Evolutionary conservation across 1,140 invertebrate species (phyloP).

Genomic region (Bombus difficillimus): DNA sequence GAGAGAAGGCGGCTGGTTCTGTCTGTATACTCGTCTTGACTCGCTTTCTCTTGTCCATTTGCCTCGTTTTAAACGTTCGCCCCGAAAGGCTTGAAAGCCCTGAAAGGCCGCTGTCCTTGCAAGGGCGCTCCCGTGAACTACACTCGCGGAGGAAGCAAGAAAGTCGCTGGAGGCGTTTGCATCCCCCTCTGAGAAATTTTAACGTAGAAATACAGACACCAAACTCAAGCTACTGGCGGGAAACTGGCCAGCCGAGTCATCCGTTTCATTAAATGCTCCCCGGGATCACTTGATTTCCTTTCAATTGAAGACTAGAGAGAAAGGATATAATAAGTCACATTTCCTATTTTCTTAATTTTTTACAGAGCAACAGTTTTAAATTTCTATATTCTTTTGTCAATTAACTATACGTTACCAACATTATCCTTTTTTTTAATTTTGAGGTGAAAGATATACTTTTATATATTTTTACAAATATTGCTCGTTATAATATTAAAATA

Average conservation of each 20-base stretch:
- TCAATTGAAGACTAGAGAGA: neutral
- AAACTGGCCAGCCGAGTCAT: neutral
- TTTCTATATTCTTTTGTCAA: neutral
- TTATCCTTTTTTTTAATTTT: neutral
- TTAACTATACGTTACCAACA: neutral
- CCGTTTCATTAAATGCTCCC: neutral
- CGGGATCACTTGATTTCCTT: neutral
- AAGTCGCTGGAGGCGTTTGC: slow-evolving; percentile 12
- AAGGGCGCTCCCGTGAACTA: slow-evolving; percentile 45
- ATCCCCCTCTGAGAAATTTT: slow-evolving; percentile 36
- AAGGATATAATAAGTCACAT: neutral
- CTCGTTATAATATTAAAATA: neutral
- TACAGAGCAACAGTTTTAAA: neutral
- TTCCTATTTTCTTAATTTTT: too few species aligned
- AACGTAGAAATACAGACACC: neutral
- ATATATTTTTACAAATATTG: neutral
- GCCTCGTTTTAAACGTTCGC: slow-evolving; percentile 11
- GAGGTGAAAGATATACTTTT: neutral
- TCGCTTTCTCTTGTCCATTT: slow-evolving; percentile 14
- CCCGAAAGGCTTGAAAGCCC: slow-evolving; percentile 35
- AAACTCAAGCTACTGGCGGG: neutral
- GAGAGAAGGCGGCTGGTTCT: neutral
- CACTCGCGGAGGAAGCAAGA: slow-evolving; percentile 25
- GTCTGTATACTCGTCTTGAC: slow-evolving; percentile 12
- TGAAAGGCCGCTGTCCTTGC: slow-evolving; percentile 49